Evolutionary conservation across 2,113 vertebrate species (phyloP).

Genomic region (Phocoena sinus): DNA sequence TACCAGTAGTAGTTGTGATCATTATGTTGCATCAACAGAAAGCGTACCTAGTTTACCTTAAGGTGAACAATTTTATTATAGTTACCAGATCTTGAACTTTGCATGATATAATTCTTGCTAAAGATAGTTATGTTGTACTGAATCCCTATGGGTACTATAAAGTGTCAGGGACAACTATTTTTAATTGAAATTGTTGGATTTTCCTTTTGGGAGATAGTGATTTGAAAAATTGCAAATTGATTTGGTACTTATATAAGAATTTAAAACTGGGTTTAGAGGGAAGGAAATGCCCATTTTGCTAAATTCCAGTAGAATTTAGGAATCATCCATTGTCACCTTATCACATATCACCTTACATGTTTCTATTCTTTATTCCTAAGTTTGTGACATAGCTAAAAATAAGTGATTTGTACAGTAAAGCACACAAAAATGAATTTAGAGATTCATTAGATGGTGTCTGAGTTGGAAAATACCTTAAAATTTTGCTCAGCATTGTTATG

Average conservation of each 20-base stretch:
- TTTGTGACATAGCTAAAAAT: neutral
- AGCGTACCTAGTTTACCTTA: neutral
- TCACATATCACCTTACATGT: neutral
- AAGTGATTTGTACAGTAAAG: neutral
- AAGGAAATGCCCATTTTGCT: neutral
- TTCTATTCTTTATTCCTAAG: neutral
- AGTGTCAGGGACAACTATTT: neutral
- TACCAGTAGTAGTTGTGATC: neutral
- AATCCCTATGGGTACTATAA: neutral
- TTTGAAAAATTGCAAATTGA: conserved; percentile 19
- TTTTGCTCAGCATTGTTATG: neutral
- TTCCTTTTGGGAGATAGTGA: neutral
- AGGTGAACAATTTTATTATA: neutral
- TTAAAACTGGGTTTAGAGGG: neutral
- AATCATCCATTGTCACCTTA: neutral
- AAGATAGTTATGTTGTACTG: neutral
- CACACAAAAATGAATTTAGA: neutral
- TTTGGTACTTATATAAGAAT: neutral
- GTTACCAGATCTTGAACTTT: neutral
- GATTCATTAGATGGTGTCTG: neutral
- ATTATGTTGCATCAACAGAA: neutral
- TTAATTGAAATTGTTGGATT: neutral
- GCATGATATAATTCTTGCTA: neutral
- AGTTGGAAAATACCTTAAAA: neutral
- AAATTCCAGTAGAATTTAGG: neutral